Base-by-base conservation (phyloP, 2,113 vertebrate genomes). In the Emydocephalus ijimae region DNA sequence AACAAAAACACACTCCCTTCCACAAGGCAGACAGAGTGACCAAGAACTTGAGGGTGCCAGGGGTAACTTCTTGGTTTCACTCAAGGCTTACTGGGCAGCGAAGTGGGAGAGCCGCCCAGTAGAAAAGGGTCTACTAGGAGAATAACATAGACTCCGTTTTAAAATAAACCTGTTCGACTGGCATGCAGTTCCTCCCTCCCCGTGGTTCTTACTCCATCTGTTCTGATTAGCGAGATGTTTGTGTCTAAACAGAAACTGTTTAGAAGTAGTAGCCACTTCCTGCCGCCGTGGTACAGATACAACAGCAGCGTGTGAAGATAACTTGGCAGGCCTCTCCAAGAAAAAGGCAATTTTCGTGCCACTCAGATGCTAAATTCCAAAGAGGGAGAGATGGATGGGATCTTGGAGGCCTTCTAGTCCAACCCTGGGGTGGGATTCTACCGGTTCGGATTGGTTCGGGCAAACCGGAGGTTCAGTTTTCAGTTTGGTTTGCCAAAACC, bases 211-310 rank as follows among this genome's bases (percentile, higher is more conserved):
- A 96, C 97, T 96, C 98, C 98, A 98, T 98, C 98, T 98, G 98
- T 97, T 97, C 98, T 97, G 98, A 98, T 98, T 97, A 98, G 96
- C 96, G 97, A 97, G 97, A 98, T 98, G 97, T 98, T 98, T 98
- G 97, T 97, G 97, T 98, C 97, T 98, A 98, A 98, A 98, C 98
- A 98, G 97, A 98, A 98, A 97, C 97, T 97, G 97, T 97, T 95
- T 96, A 26, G 0, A 94, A 95, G 97, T 97, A 94, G 96, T 97
- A 97, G 97, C 96, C 97, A 97, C 96, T 97, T 96, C 96, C 95
- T 96, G 97, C 95, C 96, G 96, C 96, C 89, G 97, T 90, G 94
- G 97, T 96, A 97, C 24, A 12, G 45, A 29, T 29, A 15, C 23
- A 29, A 97, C 97, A 95, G 94, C 94, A 24, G 90, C 0, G 12